Conservation (phyloP, 1,140 invertebrate species). For the Pinna nobilis region DNA sequence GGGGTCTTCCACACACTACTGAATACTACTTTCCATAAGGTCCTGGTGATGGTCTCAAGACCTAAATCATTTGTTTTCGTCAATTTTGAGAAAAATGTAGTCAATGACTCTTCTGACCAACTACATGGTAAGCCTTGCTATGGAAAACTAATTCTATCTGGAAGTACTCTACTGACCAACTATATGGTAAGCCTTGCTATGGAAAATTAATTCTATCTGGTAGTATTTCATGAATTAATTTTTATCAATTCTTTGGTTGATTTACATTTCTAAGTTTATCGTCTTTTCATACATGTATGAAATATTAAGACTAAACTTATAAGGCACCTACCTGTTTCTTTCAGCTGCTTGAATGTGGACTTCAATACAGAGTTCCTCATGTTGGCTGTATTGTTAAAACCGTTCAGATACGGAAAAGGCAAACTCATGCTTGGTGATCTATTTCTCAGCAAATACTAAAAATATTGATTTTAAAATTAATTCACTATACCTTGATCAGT, state of each 20-base stretch:
- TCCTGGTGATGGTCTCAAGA: no score
- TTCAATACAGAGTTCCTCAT: slow-evolving; percentile 68
- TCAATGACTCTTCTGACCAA: no score
- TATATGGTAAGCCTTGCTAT: not conserved
- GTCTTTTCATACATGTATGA: no score
- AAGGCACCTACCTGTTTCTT: slow-evolving; percentile 62
- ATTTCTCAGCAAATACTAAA: slow-evolving; percentile 71
- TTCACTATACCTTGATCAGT: no score
- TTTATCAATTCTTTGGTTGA: no score
- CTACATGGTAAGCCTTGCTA: not conserved
- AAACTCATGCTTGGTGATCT: slow-evolving; percentile 63
- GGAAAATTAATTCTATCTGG: not conserved
- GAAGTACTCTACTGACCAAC: not conserved
- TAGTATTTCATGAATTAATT: no score
- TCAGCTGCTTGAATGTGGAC: slow-evolving; percentile 59
- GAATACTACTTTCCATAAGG: no score
- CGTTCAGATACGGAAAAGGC: slow-evolving; percentile 67
- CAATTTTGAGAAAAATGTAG: no score
- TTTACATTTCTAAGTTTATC: no score
- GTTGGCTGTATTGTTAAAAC: slow-evolving; percentile 69
- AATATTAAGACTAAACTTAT: no score
- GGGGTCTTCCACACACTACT: not conserved
- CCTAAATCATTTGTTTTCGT: no score
- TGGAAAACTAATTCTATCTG: not conserved
- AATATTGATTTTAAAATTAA: no score